phyloP scores from a whole-genome alignment of 2,888 invertebrate species.

The Bibio marci region DNA sequence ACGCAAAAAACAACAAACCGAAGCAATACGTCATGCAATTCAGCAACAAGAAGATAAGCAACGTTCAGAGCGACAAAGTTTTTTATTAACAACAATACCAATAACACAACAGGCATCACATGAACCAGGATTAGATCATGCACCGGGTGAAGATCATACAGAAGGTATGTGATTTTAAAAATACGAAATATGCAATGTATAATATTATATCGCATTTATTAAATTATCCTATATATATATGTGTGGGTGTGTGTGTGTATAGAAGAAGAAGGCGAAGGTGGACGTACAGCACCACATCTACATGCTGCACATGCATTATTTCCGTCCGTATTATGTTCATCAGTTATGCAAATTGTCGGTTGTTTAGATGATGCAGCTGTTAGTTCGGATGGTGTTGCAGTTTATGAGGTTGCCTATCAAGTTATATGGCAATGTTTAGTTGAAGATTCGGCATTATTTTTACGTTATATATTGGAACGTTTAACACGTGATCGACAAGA shows the following conservation, averaged over 20 bases:
- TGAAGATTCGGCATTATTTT: conserved; percentile 90
- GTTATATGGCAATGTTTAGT: conserved; percentile 97
- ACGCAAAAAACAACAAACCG: conserved; percentile 96
- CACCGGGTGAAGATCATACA: conserved; percentile 67
- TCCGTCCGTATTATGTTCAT: conserved; percentile 90
- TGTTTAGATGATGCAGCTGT: conserved; percentile 93
- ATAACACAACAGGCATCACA: conserved; percentile 90
- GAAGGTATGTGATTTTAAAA: conserved; percentile 52
- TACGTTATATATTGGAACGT: conserved; percentile 89
- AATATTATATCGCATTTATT: not conserved
- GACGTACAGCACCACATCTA: conserved; percentile 61
- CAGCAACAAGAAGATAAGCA: conserved; percentile 93
- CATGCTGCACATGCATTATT: conserved; percentile 90
- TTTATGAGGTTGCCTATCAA: conserved; percentile 92
- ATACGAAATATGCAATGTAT: not conserved
- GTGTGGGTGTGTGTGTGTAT: not conserved
- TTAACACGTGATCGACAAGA: conserved; percentile 87
- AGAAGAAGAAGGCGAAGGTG: conserved; percentile 47
- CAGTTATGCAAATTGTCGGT: conserved; percentile 87
- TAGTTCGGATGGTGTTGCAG: conserved; percentile 83
- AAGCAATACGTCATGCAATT: conserved; percentile 86
- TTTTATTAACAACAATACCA: conserved; percentile 88
- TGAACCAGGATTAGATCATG: conserved; percentile 81
- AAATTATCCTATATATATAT: too few relatives aligned
- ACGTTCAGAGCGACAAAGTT: conserved; percentile 85